These are phyloP conservation scores for Thunnus albacares DNA, from an alignment of 2,797 vertebrate genomes.

Conservation along the genomic window DNA sequence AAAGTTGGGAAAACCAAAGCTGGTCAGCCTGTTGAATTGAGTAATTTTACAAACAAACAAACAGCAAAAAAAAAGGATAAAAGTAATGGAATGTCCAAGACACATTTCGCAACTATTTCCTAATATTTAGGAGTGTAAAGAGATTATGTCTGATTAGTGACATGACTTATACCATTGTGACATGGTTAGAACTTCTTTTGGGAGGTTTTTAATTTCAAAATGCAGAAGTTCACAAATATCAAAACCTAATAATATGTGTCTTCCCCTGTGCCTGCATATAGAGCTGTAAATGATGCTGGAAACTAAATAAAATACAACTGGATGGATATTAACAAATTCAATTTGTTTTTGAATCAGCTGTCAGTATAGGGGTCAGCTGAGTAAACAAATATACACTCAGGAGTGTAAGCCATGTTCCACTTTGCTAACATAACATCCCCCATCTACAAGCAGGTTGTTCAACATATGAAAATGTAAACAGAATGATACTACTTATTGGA, in stretches of 20 bases:
- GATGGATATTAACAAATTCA: not conserved
- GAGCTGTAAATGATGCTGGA: constrained; percentile 59
- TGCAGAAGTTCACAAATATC: not conserved
- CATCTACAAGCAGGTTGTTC: no score
- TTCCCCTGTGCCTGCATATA: constrained; percentile 45
- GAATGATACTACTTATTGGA: no score
- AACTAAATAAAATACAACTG: constrained; percentile 61
- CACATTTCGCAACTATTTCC: constrained; percentile 66
- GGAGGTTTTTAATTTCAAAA: constrained; percentile 34
- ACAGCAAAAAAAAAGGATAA: not conserved
- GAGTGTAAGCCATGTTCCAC: not conserved
- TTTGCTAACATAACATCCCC: no score
- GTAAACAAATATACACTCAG: not conserved
- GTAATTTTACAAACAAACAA: constrained; percentile 15
- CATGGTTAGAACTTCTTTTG: constrained; percentile 1
- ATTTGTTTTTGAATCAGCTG: constrained; percentile 15
- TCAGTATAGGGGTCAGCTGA: not conserved
- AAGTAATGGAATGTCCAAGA: constrained; percentile 16
- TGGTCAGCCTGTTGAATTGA: constrained; percentile 13
- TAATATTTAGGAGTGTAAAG: constrained; percentile 82
- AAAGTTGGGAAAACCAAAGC: constrained; percentile 31
- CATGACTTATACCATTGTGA: constrained; percentile 31
- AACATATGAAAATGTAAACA: no score
- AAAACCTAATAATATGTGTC: constrained; percentile 3
- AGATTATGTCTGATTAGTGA: constrained; percentile 51